Conservation (phyloP, 2,113 vertebrate genomes). For the Hippocampus guttulatus region DNA sequence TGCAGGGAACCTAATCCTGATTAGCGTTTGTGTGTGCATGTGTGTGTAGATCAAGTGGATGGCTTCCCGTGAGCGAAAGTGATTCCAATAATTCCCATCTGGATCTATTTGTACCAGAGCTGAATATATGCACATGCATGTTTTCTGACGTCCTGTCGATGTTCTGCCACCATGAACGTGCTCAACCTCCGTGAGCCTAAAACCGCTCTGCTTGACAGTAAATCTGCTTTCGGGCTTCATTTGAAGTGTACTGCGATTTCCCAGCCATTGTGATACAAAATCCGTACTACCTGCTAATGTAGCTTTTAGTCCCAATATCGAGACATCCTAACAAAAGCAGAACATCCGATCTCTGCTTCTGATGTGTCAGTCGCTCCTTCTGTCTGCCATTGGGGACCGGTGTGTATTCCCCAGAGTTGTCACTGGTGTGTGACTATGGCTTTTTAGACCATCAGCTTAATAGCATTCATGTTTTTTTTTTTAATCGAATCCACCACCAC, state of each 20-base stretch:
- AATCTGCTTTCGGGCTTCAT: slow-evolving; percentile 30
- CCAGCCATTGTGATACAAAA: slow-evolving; percentile 40
- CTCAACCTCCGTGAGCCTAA: slow-evolving; percentile 20
- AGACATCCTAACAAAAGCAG: slow-evolving; percentile 51
- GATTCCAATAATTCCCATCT: slow-evolving; percentile 61
- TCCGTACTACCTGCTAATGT: slow-evolving; percentile 51
- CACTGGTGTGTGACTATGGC: slow-evolving; percentile 52
- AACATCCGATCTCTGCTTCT: slow-evolving; percentile 58
- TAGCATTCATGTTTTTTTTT: slow-evolving; percentile 55
- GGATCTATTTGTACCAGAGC: slow-evolving; percentile 57
- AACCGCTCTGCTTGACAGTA: slow-evolving; percentile 17
- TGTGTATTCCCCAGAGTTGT: slow-evolving; percentile 52
- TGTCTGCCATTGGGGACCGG: slow-evolving; percentile 48
- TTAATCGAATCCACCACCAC: slow-evolving; percentile 57
- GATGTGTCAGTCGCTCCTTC: slow-evolving; percentile 59
- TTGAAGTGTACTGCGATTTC: slow-evolving; percentile 35
- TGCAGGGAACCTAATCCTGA: slow-evolving; percentile 58
- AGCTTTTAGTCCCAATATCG: slow-evolving; percentile 56
- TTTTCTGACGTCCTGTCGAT: slow-evolving; percentile 19
- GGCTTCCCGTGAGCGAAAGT: slow-evolving; percentile 51
- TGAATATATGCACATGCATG: slow-evolving; percentile 31
- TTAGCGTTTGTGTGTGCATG: slow-evolving; percentile 43
- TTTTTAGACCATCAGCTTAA: slow-evolving; percentile 61
- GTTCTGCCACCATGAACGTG: slow-evolving; percentile 7
- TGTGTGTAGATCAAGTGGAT: slow-evolving; percentile 52